A percentile compares a stretch with the other conserved stretches of the same genome.
Evolutionary conservation across 2,797 vertebrate genomes (phyloP).

Genomic region (Acanthornis magna): DNA sequence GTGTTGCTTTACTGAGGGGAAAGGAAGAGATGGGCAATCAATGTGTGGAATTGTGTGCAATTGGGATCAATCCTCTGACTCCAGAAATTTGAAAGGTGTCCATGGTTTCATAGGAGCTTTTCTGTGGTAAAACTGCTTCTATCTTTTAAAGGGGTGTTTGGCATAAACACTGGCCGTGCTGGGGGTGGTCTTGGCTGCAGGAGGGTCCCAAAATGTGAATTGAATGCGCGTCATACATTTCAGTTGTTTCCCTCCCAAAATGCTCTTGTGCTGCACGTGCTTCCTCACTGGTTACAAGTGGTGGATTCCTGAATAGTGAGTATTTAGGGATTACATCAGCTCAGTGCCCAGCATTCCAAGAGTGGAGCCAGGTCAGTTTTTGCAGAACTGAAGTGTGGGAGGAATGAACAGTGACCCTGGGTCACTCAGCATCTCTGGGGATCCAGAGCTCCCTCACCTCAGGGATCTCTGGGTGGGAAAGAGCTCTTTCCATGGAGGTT

Average conservation of each 20-base stretch:
- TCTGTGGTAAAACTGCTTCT: not conserved
- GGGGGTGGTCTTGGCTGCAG: not conserved
- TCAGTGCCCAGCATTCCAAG: not conserved
- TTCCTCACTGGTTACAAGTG: not conserved
- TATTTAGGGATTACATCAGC: not conserved
- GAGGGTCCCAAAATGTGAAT: not conserved
- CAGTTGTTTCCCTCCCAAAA: not conserved
- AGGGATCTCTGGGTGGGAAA: not conserved
- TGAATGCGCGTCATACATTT: not conserved
- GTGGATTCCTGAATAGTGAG: not conserved
- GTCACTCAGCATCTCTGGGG: fast-evolving
- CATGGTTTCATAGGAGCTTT: not conserved
- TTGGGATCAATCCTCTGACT: not conserved
- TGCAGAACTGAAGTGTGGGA: not conserved
- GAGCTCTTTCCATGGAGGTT: not conserved
- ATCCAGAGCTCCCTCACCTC: not conserved
- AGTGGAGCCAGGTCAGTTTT: not conserved
- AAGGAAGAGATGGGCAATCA: not conserved
- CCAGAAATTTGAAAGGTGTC: not conserved
- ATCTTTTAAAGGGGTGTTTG: not conserved
- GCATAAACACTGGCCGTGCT: not conserved
- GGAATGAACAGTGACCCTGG: not conserved
- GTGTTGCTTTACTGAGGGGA: not conserved
- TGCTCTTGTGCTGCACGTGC: not conserved
- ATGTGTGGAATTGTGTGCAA: not conserved